A percentile compares a stretch with the other conserved stretches of the same genome.
These are phyloP conservation scores for Leguminivora glycinivorella DNA, from an alignment of 1,140 invertebrate species.

Conservation along the genomic window DNA sequence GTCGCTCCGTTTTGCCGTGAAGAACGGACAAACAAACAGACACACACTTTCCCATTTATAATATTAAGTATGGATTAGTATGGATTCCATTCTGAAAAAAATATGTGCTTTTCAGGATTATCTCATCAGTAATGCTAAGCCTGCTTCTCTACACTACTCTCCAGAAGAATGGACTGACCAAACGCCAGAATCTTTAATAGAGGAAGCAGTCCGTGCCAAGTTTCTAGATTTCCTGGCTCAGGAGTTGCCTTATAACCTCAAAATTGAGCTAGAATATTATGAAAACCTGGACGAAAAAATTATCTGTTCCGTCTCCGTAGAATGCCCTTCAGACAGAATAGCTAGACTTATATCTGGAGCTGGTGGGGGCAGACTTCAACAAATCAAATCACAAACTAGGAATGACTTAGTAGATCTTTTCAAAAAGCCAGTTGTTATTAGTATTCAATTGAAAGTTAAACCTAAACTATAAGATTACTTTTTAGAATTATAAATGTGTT, in stretches of 20 bases:
- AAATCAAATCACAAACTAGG: conserved; percentile 81
- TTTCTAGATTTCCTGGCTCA: conserved; percentile 88
- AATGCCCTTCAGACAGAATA: conserved; percentile 81
- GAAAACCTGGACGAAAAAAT: conserved; percentile 81
- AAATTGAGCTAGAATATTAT: conserved; percentile 84
- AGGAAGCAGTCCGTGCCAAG: conserved; percentile 87
- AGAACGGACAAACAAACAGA: no score
- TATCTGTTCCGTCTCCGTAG: conserved; percentile 81
- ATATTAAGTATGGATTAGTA: no score
- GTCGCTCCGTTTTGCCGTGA: no score
- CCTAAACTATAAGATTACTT: conserved; percentile 35
- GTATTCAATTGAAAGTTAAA: conserved; percentile 54
- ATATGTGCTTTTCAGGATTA: conserved; percentile 81
- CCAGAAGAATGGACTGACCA: conserved; percentile 85
- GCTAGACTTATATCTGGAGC: conserved; percentile 83
- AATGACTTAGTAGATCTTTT: conserved; percentile 68
- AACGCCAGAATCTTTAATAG: conserved; percentile 83
- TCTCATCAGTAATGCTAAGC: conserved; percentile 82
- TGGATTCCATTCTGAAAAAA: background rate
- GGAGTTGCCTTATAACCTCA: conserved; percentile 90
- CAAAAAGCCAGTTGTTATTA: conserved; percentile 60
- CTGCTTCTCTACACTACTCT: conserved; percentile 84
- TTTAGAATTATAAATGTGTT: background rate
- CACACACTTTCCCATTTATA: no score
- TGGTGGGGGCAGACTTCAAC: conserved; percentile 82